Percentiles rank a stretch among this genome's conserved stretches.
phyloP scores from a whole-genome alignment of 1,140 invertebrate genomes.

The Plodia interpunctella region DNA sequence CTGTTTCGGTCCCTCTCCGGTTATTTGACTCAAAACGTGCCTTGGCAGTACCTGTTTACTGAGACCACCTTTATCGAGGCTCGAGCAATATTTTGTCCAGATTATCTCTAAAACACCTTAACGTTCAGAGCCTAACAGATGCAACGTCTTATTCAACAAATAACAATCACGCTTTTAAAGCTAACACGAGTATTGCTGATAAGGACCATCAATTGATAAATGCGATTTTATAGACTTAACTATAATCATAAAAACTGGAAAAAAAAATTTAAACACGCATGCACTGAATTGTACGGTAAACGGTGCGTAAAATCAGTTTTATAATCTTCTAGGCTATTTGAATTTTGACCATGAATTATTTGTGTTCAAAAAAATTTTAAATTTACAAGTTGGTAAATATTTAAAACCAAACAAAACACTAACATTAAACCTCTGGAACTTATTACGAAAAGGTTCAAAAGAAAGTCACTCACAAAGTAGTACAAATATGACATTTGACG shows the following conservation, averaged over 20 bases:
- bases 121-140: constrained; percentile 45
- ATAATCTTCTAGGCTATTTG: too few relatives aligned
- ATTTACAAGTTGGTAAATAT: too few relatives aligned
- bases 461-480: not conserved
- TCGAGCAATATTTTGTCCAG: constrained; percentile 56
- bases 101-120: constrained; percentile 60
- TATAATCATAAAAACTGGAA: too few relatives aligned
- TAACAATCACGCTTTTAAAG: constrained; percentile 52
- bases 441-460: too few relatives aligned
- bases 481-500: not conserved
- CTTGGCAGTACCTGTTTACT: constrained; percentile 54
- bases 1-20: constrained; percentile 63
- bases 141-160: constrained; percentile 63
- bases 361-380: too few relatives aligned
- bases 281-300: too few relatives aligned
- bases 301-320: too few relatives aligned
- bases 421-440: too few relatives aligned
- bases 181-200: constrained; percentile 27
- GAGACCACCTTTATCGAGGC: constrained; percentile 52
- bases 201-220: not conserved
- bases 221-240: not conserved
- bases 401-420: too few relatives aligned
- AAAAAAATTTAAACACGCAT: too few relatives aligned
- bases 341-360: too few relatives aligned
- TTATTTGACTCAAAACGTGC: constrained; percentile 62